Evolutionary conservation across 2,888 invertebrate species (phyloP).

Genomic region (Temnothorax rugatulus): DNA sequence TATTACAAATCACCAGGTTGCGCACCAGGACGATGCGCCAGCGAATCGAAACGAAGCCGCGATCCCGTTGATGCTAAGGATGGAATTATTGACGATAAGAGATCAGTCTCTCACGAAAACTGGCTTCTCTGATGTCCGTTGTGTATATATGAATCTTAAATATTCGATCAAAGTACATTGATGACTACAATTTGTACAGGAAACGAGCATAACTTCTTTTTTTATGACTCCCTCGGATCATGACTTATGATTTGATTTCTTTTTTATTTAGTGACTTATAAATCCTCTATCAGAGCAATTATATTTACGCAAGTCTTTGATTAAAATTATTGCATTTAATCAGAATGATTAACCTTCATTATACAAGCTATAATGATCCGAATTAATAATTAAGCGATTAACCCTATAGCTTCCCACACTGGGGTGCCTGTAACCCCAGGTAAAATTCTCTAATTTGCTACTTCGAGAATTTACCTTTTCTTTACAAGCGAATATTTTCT

Average conservation of each 20-base stretch:
- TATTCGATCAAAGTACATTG: background rate
- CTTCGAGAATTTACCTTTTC: no score
- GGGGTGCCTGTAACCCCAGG: no score
- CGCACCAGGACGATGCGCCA: background rate
- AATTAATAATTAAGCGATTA: background rate
- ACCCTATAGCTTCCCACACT: no score
- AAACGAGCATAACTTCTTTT: background rate
- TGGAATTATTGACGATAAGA: constrained; percentile 24
- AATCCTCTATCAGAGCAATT: background rate
- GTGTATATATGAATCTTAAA: background rate
- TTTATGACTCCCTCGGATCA: background rate
- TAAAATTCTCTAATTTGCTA: no score
- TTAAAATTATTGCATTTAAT: constrained; percentile 2
- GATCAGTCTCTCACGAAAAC: constrained; percentile 30
- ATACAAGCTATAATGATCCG: background rate
- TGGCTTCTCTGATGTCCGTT: background rate
- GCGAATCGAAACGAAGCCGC: constrained; percentile 23
- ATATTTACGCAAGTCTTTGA: constrained; percentile 1
- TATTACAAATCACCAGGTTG: constrained; percentile 53
- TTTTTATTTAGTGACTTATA: background rate
- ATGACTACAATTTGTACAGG: constrained; percentile 18
- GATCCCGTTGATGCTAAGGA: constrained; percentile 16
- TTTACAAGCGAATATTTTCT: no score
- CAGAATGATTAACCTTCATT: background rate
- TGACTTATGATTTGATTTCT: background rate